These are phyloP conservation scores for Alcedo quadribrachys DNA, from an alignment of 2,797 vertebrate species.

Conservation along the genomic window DNA sequence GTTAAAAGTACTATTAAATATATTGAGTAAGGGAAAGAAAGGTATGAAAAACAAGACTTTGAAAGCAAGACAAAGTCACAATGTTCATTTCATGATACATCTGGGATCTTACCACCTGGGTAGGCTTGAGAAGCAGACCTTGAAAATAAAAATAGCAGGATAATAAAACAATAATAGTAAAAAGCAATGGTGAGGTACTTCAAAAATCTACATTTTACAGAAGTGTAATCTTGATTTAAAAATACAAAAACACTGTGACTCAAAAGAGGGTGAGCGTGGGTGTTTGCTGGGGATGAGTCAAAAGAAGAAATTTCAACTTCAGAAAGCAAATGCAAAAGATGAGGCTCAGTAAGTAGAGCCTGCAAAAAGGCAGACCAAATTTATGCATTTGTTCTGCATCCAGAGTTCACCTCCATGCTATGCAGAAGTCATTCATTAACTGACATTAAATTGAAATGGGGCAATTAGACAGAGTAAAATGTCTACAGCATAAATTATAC, in stretches of 20 bases:
- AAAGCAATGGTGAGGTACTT: slow-evolving; percentile 18
- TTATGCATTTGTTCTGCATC: slow-evolving; percentile 48
- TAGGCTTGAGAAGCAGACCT: slow-evolving; percentile 24
- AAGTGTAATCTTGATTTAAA: slow-evolving; percentile 62
- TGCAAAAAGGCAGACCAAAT: slow-evolving; percentile 56
- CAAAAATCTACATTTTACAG: slow-evolving; percentile 56
- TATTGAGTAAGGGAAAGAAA: background rate
- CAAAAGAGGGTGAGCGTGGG: slow-evolving; percentile 44
- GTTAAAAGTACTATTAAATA: background rate
- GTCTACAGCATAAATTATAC: slow-evolving; percentile 71
- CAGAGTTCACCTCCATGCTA: slow-evolving; percentile 51
- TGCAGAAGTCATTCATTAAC: slow-evolving; percentile 63
- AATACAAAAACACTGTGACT: slow-evolving; percentile 68
- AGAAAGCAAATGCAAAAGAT: slow-evolving; percentile 46
- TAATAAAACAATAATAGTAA: slow-evolving; percentile 52
- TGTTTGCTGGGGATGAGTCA: slow-evolving; percentile 59
- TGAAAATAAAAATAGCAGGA: slow-evolving; percentile 31
- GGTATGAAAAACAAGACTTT: slow-evolving; percentile 12
- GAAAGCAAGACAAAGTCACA: slow-evolving; percentile 16
- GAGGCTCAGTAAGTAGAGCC: slow-evolving; percentile 34
- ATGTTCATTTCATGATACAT: slow-evolving; percentile 15
- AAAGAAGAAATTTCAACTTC: slow-evolving; percentile 47
- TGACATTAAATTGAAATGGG: slow-evolving; percentile 68
- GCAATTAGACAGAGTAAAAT: slow-evolving; percentile 68
- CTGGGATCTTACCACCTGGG: slow-evolving; percentile 24